These are phyloP conservation scores for Autographa gamma DNA, from an alignment of 2,888 invertebrate genomes.

Conservation along the genomic window DNA sequence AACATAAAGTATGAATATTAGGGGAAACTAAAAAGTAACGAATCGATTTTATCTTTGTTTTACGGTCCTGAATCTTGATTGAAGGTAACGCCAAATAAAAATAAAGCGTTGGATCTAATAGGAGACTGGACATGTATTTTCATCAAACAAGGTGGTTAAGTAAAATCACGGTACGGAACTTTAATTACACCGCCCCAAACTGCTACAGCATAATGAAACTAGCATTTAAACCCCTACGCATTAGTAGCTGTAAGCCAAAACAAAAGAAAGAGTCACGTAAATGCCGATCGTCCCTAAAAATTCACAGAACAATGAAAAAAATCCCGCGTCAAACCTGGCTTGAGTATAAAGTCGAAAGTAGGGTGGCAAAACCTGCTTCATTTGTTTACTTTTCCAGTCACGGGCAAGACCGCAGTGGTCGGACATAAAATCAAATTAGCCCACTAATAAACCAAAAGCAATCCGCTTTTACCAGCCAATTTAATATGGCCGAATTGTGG, in stretches of 20 bases:
- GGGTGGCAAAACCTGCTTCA: constrained; percentile 54
- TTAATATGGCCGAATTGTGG: constrained; percentile 70
- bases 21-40: no score
- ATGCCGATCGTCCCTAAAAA: constrained; percentile 39
- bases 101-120: no score
- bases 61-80: no score
- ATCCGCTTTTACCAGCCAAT: constrained; percentile 75
- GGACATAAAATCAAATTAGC: constrained; percentile 84
- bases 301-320: constrained; percentile 21
- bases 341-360: constrained; percentile 43
- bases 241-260: constrained; percentile 28
- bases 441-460: constrained; percentile 84
- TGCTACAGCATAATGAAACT: neutral
- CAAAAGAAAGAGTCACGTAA: constrained; percentile 18
- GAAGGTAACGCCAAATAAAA: no score
- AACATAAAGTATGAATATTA: no score
- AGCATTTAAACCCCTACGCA: constrained; percentile 23
- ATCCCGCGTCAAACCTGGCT: constrained; percentile 9
- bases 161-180: neutral
- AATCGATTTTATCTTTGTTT: no score
- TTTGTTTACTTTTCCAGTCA: constrained; percentile 81
- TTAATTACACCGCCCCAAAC: neutral
- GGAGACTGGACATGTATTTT: neutral
- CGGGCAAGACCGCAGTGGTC: constrained; percentile 72
- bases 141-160: neutral